Conservation (phyloP, 1,140 invertebrate genomes). For the Macrotrachela quadricornifera region DNA sequence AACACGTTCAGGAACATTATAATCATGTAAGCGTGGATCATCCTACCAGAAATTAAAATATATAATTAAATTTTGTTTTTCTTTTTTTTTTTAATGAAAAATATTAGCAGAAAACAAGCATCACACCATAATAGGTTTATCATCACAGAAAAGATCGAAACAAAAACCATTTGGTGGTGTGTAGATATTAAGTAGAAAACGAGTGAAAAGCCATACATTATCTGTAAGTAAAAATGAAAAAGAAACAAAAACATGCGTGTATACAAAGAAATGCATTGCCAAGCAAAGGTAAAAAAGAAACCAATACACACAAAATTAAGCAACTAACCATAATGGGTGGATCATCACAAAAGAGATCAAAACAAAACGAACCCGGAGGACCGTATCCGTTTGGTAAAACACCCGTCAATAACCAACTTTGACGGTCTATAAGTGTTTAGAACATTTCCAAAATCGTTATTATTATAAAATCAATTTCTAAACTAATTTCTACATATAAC, state of each 20-base stretch:
- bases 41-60: slow-evolving; percentile 13
- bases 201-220: too few relatives aligned
- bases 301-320: too few relatives aligned
- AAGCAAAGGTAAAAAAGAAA: too few relatives aligned
- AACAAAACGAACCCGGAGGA: slow-evolving; percentile 66
- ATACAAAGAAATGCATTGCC: too few relatives aligned
- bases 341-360: slow-evolving; percentile 57
- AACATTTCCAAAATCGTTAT: too few relatives aligned
- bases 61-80: slow-evolving; percentile 32
- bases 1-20: slow-evolving; percentile 33
- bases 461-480: too few relatives aligned
- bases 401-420: slow-evolving; percentile 30
- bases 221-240: too few relatives aligned
- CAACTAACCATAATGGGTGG: slow-evolving; percentile 40
- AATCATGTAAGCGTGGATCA: slow-evolving; percentile 15
- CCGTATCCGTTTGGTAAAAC: slow-evolving; percentile 53
- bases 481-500: too few relatives aligned
- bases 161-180: slow-evolving; percentile 62
- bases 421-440: slow-evolving; percentile 18
- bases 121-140: slow-evolving; percentile 46
- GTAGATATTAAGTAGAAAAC: slow-evolving; percentile 51
- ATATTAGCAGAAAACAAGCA: background rate
- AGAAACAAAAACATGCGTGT: too few relatives aligned
- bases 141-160: slow-evolving; percentile 58
- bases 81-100: background rate